Evolutionary conservation across 2,113 vertebrate species (phyloP), one percentile per base, ranked within the genome.

Genomic region (Phalacrocorax carbo): DNA sequence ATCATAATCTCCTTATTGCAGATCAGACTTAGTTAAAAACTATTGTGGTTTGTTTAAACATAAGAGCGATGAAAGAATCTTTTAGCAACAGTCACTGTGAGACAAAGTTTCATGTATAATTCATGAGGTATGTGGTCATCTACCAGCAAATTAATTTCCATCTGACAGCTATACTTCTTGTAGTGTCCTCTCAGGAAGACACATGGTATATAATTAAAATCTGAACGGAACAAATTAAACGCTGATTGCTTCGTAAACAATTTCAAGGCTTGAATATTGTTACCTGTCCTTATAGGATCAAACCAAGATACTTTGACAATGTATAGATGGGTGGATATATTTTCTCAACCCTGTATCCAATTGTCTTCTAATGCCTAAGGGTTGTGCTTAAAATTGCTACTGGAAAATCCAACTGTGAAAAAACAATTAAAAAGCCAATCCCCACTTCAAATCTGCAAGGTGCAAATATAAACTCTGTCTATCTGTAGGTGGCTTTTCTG

Each of bases 21-120:
- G 95, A 98, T 98, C 96, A 97, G 97, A 96, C 93, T 96, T 96
- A 94, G 89, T 91, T 94, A 96, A 97, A 97, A 98, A 97, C 96
- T 97, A 97, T 97, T 97, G 97, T 93, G 76, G 91, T 97, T 97
- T 97, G 96, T 96, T 95, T 96, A 98, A 98, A 97, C 94, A 54
- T 88, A 96, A 95, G 93, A 97, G 95, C 85, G 96, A 97, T 98
- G 96, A 98, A 97, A 98, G 97, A 93, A 94, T 98, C 96, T 97
- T 97, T 97, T 97, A 98, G 95, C 93, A 96, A 98, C 91, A 97
- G 97, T 95, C 97, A 97, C 95, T 15, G 36, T 95, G 97, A 97
- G 97, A 98, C 97, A 96, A 97, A 96, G 96, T 97, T 97, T 97
- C 96, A 98, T 98, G 98, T 98, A 97, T 98, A 98, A 98, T 98